These are phyloP conservation scores for Coregonus clupeaformis DNA, from an alignment of 2,113 vertebrate species.

Conservation along the genomic window DNA sequence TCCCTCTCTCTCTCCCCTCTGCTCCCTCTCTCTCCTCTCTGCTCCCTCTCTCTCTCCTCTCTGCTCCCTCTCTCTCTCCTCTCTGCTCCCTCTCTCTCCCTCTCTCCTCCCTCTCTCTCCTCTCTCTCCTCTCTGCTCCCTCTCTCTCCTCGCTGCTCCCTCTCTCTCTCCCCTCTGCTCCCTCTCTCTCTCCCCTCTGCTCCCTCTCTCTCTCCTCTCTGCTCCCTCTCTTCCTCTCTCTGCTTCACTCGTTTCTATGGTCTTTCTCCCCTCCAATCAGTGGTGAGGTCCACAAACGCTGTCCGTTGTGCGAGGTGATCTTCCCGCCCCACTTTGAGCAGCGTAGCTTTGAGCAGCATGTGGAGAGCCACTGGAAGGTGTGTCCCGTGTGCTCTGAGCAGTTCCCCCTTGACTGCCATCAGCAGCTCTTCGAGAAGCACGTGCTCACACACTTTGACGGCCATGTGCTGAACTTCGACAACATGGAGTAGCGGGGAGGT, in stretches of 20 bases:
- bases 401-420: conserved; percentile 92
- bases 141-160: no score
- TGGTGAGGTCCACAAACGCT: conserved; percentile 88
- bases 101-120: neutral
- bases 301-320: conserved; percentile 92
- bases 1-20: neutral
- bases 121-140: no score
- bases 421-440: conserved; percentile 90
- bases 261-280: neutral
- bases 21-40: no score
- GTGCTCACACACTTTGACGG: conserved; percentile 96
- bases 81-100: neutral
- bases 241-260: neutral
- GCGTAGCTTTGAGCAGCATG: conserved; percentile 94
- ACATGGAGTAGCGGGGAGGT: conserved; percentile 54
- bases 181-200: no score
- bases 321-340: conserved; percentile 97
- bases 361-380: conserved; percentile 98
- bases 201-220: no score
- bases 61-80: fast-evolving
- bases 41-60: no score
- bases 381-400: conserved; percentile 97
- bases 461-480: conserved; percentile 89
- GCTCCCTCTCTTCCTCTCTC: no score
- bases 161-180: no score